Evolutionary conservation across 2,888 invertebrate species (phyloP).

Genomic region (Cephus nigrinus): DNA sequence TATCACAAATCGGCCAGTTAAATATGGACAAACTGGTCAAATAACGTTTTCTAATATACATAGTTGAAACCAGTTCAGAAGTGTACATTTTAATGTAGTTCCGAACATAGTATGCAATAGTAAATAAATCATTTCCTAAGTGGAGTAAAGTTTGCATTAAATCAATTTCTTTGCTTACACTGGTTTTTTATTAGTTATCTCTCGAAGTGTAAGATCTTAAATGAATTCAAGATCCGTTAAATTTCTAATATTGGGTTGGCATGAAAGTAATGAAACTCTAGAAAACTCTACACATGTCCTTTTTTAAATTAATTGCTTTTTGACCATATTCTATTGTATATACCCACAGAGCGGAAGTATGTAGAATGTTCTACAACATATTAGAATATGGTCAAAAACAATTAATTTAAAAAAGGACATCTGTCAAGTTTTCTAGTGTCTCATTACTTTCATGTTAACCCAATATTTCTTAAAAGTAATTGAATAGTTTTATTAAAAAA

Average conservation of each 20-base stretch:
- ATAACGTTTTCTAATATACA: not conserved
- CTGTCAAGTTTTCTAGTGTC: too few relatives aligned
- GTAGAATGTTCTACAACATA: too few relatives aligned
- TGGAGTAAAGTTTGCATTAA: not conserved
- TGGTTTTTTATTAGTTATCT: not conserved
- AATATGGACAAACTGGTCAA: not conserved
- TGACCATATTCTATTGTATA: too few relatives aligned
- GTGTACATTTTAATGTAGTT: not conserved
- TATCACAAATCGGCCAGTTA: not conserved
- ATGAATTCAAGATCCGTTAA: not conserved
- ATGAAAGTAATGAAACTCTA: too few relatives aligned
- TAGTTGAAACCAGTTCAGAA: not conserved
- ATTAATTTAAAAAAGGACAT: too few relatives aligned
- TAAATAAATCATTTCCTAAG: not conserved
- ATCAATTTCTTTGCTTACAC: not conserved
- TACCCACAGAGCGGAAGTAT: too few relatives aligned
- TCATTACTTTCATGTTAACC: too few relatives aligned
- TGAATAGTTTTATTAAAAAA: too few relatives aligned
- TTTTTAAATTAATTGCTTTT: too few relatives aligned
- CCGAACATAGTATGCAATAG: not conserved
- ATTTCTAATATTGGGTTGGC: not conserved
- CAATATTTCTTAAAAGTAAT: too few relatives aligned
- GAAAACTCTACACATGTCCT: too few relatives aligned
- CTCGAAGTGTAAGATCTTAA: not conserved
- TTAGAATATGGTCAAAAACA: too few relatives aligned